These are phyloP conservation scores for Circaetus gallicus DNA, from an alignment of 2,113 vertebrate genomes.

Conservation along the genomic window DNA sequence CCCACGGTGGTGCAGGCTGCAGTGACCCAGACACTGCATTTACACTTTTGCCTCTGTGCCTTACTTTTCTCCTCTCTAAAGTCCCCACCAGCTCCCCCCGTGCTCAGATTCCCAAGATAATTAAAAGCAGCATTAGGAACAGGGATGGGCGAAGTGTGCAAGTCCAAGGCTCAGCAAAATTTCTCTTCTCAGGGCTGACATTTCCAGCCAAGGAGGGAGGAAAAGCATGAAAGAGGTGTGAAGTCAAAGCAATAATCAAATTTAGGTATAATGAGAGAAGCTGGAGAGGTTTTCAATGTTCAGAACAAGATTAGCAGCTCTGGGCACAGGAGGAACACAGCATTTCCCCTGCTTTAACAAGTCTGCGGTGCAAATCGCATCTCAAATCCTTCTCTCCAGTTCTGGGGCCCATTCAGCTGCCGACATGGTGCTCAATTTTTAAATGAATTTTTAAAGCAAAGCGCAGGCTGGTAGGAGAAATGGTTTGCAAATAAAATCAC, in stretches of 20 bases:
- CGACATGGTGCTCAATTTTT: not conserved
- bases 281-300: not conserved
- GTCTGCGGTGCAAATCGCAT: not conserved
- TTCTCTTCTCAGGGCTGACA: not conserved
- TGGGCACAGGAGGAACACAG: rapidly evolving
- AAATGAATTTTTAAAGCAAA: not conserved
- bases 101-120: not conserved
- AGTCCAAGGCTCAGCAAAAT: not conserved
- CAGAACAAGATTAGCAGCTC: not conserved
- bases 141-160: rapidly evolving
- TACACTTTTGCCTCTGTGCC: not conserved
- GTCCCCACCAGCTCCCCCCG: not conserved
- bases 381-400: not conserved
- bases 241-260: not conserved
- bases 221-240: not conserved
- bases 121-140: not conserved
- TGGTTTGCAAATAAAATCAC: not conserved
- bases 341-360: not conserved
- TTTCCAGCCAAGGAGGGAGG: not conserved
- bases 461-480: not conserved
- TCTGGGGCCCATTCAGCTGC: not conserved
- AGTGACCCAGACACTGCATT: not conserved
- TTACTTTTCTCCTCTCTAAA: not conserved
- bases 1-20: rapidly evolving
- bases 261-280: not conserved